phyloP scores from a whole-genome alignment of 2,888 invertebrate genomes.

The Stictocephala bisonia region DNA sequence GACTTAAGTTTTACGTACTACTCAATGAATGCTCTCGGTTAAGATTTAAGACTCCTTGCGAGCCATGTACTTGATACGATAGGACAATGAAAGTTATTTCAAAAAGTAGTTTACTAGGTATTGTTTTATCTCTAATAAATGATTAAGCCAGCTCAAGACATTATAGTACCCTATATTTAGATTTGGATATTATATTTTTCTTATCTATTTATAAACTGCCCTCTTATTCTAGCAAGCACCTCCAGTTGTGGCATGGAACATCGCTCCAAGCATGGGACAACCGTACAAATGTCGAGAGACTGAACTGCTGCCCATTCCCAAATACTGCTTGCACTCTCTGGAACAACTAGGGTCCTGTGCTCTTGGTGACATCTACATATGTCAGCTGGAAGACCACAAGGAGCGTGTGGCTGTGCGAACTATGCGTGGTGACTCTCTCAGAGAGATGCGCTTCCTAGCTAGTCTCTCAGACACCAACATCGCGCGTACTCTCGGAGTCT shows the following conservation, averaged over 20 bases:
- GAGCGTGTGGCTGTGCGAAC: conserved; percentile 70
- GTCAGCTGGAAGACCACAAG: conserved; percentile 51
- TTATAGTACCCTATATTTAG: background rate
- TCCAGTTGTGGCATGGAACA: conserved; percentile 71
- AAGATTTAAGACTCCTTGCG: too few species aligned
- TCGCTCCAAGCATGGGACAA: conserved; percentile 72
- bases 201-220: background rate
- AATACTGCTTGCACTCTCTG: conserved; percentile 68
- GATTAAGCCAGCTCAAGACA: too few species aligned
- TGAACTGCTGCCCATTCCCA: conserved; percentile 69
- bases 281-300: conserved; percentile 71
- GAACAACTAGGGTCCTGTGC: conserved; percentile 71
- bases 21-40: too few species aligned
- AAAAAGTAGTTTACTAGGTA: too few species aligned
- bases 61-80: too few species aligned
- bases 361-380: conserved; percentile 68
- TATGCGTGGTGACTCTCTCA: conserved; percentile 65
- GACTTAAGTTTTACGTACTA: too few species aligned
- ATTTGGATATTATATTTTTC: conserved; percentile 10
- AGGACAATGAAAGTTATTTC: too few species aligned
- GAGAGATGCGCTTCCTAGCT: conserved; percentile 77
- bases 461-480: conserved; percentile 75
- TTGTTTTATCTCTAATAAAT: too few species aligned
- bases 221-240: conserved; percentile 66
- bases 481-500: conserved; percentile 72